These are phyloP conservation scores for Coleophora flavipennella DNA, from an alignment of 2,888 invertebrate genomes.

Conservation along the genomic window DNA sequence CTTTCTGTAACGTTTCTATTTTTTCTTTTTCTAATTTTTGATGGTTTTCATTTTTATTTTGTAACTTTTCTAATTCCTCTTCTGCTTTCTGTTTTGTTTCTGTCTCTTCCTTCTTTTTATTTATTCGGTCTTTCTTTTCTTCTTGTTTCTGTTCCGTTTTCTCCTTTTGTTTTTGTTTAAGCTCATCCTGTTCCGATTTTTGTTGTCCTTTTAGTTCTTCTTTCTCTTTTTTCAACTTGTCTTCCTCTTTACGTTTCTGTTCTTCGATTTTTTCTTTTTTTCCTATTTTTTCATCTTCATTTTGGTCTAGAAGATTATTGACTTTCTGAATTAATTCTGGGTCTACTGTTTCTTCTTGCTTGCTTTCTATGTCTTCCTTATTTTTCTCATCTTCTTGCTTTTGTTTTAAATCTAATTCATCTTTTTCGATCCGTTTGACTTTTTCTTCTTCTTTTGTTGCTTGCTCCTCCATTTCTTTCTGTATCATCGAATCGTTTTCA, in stretches of 20 bases:
- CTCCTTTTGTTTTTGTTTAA: slow-evolving; percentile 27
- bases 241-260: background rate
- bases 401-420: slow-evolving; percentile 8
- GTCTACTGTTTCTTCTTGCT: slow-evolving; percentile 4
- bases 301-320: too few species aligned
- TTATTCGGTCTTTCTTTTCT: slow-evolving; percentile 16
- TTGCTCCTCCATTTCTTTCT: slow-evolving; percentile 8
- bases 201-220: slow-evolving; percentile 3
- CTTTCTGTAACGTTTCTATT: too few species aligned
- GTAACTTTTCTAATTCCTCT: slow-evolving; percentile 9
- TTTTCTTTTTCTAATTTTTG: too few species aligned
- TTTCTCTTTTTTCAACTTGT: slow-evolving; percentile 4
- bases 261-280: slow-evolving; percentile 7
- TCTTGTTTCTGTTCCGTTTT: slow-evolving; percentile 14
- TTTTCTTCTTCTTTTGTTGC: slow-evolving; percentile 8
- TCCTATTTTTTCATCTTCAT: slow-evolving; percentile 10
- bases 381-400: slow-evolving; percentile 12
- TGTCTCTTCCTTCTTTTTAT: slow-evolving; percentile 7
- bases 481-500: too few species aligned
- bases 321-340: slow-evolving; percentile 8
- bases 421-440: slow-evolving; percentile 7
- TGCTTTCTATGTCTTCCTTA: slow-evolving; percentile 2
- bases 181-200: too few species aligned
- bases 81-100: slow-evolving; percentile 5
- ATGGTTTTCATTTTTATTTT: too few species aligned